Conservation (phyloP, 2,888 invertebrate genomes). For the Prenolepis imparis region DNA sequence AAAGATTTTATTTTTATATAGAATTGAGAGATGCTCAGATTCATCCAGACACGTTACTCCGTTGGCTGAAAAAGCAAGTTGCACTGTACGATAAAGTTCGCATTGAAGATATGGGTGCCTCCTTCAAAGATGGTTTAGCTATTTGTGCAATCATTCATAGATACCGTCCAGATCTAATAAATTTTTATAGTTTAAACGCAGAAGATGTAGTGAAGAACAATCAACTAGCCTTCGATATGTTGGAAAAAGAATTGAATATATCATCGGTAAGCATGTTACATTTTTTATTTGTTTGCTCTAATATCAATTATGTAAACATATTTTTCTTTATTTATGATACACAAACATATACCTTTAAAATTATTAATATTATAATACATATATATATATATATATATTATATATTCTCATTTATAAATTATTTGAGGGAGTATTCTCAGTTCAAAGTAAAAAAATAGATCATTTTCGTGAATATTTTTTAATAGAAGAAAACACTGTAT, state of each 20-base stretch:
- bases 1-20: constrained; percentile 53
- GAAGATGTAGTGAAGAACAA: constrained; percentile 91
- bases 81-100: constrained; percentile 88
- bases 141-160: constrained; percentile 93
- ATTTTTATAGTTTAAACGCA: constrained; percentile 90
- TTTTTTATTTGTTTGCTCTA: neutral
- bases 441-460: too few species aligned
- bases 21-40: constrained; percentile 88
- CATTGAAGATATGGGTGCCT: constrained; percentile 90
- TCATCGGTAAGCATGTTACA: constrained; percentile 86
- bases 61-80: constrained; percentile 93
- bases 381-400: too few species aligned
- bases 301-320: neutral
- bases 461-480: too few species aligned
- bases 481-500: too few species aligned
- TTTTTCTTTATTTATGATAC: constrained; percentile 6
- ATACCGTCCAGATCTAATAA: constrained; percentile 96
- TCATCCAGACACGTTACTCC: constrained; percentile 91
- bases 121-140: constrained; percentile 90
- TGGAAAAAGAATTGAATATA: constrained; percentile 94
- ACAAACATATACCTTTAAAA: neutral
- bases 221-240: constrained; percentile 94
- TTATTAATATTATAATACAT: neutral
- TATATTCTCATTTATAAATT: neutral
- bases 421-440: too few species aligned